Evolutionary conservation across 1,140 invertebrate genomes (phyloP), one percentile per base, ranked within the genome.

Genomic region (Drosophila athabasca): DNA sequence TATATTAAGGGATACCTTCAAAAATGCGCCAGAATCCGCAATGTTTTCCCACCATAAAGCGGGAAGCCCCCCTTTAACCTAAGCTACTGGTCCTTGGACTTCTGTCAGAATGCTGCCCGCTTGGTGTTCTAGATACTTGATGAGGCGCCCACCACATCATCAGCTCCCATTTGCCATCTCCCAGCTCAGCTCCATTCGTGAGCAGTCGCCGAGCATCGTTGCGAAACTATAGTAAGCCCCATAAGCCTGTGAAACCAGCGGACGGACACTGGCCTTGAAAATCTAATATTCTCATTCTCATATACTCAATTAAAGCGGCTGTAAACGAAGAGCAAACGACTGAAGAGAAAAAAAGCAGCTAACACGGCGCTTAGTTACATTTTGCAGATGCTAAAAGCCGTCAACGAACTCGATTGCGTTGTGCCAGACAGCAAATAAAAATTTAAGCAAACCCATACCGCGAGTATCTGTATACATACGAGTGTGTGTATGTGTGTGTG

Each of bases 321-420:
- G 53, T 35, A 50, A 46, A 35, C 24, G 44, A 66, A 50, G 26
- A 65, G 51, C 65, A 66, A 39, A 19, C 17, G 17, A 19, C 17
- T 19, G 1, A 9, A 3, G 1, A 3, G 3, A 9, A 35, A 39
- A 39, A 39, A 39, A 11, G 31, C 5, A 57, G 39, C 6, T 45
- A 19, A 15, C 41, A 54, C 61, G 43, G 31, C 67, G 67, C 68
- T 71, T 71, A 71, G 61, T 74, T 74, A 74, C 71, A 74, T 73
- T 57, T 73, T 74, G 70, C 70, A 73, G 71, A 74, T 73, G 71
- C 71, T 74, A 74, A 64, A 60, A 71, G 68, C 68, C 68, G 68
- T 53, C 68, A 71, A 61, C 55, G 49, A 71, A 71, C 68, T 60
- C 54, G 68, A 71, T 61, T 71, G 67, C 68, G 53, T 41, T 69